These are phyloP conservation scores for Tridacna crocea DNA, from an alignment of 2,888 invertebrate genomes.

Conservation along the genomic window DNA sequence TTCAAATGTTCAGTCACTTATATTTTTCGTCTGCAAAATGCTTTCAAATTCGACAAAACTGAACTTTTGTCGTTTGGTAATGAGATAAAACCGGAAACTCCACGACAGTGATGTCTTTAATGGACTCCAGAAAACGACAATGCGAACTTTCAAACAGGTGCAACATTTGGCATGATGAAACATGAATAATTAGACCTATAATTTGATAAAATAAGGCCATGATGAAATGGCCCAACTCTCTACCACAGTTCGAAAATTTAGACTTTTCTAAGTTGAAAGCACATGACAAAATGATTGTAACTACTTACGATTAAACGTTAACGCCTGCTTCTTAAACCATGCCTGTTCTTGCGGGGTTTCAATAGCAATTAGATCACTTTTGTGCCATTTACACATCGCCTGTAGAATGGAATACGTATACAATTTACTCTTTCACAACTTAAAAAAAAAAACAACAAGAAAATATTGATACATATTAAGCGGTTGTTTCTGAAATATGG, in stretches of 20 bases:
- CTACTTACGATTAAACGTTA: conserved; percentile 19
- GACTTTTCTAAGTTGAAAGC: neutral
- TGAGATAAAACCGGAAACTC: neutral
- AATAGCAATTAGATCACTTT: conserved; percentile 27
- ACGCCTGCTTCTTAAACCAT: conserved; percentile 30
- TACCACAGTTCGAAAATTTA: no score
- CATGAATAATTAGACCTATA: neutral
- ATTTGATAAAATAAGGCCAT: neutral
- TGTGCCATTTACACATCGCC: conserved; percentile 39
- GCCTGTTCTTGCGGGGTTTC: conserved; percentile 33
- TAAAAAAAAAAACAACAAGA: no score
- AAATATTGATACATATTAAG: no score
- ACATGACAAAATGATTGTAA: neutral
- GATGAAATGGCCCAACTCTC: neutral
- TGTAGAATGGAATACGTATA: neutral
- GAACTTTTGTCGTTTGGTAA: no score
- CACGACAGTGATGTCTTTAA: neutral
- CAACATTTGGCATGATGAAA: neutral
- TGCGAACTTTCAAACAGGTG: no score
- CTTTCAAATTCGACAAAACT: no score
- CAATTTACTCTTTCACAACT: no score
- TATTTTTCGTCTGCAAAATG: no score
- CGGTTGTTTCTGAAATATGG: no score
- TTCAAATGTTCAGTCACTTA: no score
- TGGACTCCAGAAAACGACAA: no score